Conservation (phyloP, 1,140 invertebrate species). For the Magallana angulata region DNA sequence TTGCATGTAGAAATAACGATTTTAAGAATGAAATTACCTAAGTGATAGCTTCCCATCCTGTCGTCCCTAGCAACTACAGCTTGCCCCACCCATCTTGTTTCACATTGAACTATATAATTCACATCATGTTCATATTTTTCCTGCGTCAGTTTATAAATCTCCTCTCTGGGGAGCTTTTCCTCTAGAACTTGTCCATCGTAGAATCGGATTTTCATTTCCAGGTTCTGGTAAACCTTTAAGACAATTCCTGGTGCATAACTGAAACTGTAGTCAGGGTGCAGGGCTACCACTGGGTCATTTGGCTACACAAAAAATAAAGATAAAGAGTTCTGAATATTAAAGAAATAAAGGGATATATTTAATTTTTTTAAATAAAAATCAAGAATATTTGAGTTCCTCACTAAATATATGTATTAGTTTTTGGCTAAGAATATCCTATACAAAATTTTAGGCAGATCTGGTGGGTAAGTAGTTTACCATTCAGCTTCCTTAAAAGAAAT, state of each 20-base stretch:
- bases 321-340: not conserved
- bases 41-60: constrained; percentile 67
- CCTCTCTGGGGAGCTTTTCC: constrained; percentile 60
- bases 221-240: constrained; percentile 58
- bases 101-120: constrained; percentile 69
- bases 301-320: constrained; percentile 33
- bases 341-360: not conserved
- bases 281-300: constrained; percentile 70
- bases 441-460: no score
- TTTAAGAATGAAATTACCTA: constrained; percentile 56
- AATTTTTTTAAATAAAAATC: not conserved
- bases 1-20: no score
- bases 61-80: constrained; percentile 74
- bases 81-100: constrained; percentile 69
- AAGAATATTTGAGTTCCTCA: not conserved
- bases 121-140: constrained; percentile 74
- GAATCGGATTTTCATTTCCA: constrained; percentile 66
- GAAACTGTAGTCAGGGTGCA: constrained; percentile 69
- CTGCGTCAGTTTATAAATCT: constrained; percentile 67
- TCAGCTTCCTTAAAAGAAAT: no score
- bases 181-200: constrained; percentile 67
- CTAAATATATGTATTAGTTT: not conserved
- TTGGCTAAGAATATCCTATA: no score
- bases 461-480: no score
- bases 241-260: constrained; percentile 75